These are phyloP conservation scores for Cyrtorhinus lividipennis DNA, from an alignment of 1,140 invertebrate genomes.

Conservation along the genomic window DNA sequence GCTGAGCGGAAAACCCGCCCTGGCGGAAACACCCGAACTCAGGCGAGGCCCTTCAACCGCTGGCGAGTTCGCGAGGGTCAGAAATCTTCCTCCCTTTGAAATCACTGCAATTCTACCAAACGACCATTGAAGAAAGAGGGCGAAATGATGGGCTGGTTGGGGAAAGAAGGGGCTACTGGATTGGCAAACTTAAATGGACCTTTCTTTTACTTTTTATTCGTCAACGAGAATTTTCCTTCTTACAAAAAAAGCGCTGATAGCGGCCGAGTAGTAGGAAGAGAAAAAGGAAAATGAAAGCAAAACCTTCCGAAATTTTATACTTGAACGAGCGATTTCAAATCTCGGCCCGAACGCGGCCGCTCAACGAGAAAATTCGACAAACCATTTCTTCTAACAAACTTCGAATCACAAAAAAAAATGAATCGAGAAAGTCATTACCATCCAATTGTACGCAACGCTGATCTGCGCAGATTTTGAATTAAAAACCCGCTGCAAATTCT, in stretches of 20 bases:
- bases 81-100: not conserved
- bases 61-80: not conserved
- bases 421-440: too few species aligned
- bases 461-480: too few species aligned
- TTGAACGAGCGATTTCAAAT: too few species aligned
- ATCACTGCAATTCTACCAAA: not conserved
- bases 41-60: not conserved
- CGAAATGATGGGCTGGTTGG: too few species aligned
- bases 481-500: too few species aligned
- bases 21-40: not conserved
- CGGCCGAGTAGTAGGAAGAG: not conserved
- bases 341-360: too few species aligned
- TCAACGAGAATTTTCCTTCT: not conserved
- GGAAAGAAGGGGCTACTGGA: not conserved
- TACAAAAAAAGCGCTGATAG: too few species aligned
- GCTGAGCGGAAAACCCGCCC: not conserved
- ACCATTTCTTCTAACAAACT: too few species aligned
- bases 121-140: not conserved
- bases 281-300: not conserved
- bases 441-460: too few species aligned
- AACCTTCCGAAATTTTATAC: not conserved
- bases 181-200: not conserved
- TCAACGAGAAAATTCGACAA: too few species aligned
- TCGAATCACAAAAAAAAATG: too few species aligned
- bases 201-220: not conserved